A percentile compares a stretch with the other conserved stretches of the same genome.
These are phyloP conservation scores for Botrylloides violaceus DNA, from an alignment of 23 tunicate species.

Conservation along the genomic window DNA sequence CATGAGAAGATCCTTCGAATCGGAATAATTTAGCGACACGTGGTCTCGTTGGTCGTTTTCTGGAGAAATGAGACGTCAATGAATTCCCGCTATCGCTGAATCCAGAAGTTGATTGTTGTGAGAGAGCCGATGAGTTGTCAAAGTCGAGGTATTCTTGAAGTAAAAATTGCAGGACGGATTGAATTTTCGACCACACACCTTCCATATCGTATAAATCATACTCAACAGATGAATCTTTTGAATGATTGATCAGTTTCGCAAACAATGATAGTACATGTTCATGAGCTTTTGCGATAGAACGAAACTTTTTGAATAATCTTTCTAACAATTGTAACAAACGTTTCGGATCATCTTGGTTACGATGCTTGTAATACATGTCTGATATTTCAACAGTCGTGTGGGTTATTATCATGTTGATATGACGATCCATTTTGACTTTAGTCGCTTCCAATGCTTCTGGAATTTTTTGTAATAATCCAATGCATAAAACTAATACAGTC, in stretches of 20 bases:
- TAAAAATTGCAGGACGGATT: conserved; percentile 65
- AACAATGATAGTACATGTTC: conserved; percentile 36
- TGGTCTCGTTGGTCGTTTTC: conserved; percentile 39
- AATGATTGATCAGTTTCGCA: background rate
- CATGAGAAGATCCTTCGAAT: conserved; percentile 94
- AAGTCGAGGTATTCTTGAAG: conserved; percentile 86
- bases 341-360: conserved; percentile 44
- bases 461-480: conserved; percentile 38
- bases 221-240: conserved; percentile 8
- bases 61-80: conserved; percentile 72
- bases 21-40: conserved; percentile 68
- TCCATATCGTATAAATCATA: conserved; percentile 60
- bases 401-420: conserved; percentile 67
- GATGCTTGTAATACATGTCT: conserved; percentile 53
- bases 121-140: conserved; percentile 56
- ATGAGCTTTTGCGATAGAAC: conserved; percentile 67
- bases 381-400: conserved; percentile 90
- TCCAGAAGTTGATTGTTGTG: conserved; percentile 41
- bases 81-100: conserved; percentile 38
- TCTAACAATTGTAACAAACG: conserved; percentile 67
- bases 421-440: conserved; percentile 75
- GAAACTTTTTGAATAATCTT: conserved; percentile 65
- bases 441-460: conserved; percentile 69
- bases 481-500: conserved; percentile 64
- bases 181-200: conserved; percentile 92